phyloP scores from a whole-genome alignment of 2,113 vertebrate species.

The Eurystomus gularis region DNA sequence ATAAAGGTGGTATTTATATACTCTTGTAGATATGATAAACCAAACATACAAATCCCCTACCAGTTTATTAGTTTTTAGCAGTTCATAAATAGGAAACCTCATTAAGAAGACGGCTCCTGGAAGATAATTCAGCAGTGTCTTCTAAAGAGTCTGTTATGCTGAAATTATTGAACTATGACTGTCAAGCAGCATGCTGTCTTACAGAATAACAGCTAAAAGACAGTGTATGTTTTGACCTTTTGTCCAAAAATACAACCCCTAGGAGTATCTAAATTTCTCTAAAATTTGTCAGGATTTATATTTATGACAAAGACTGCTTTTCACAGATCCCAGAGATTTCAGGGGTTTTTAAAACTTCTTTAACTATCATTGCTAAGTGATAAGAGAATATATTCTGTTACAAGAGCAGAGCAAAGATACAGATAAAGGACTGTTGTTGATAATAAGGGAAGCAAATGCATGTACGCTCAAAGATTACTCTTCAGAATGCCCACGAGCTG shows the following conservation, averaged over 20 bases:
- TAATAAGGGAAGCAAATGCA: neutral
- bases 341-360: neutral
- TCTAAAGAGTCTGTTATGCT: neutral
- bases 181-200: neutral
- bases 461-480: neutral
- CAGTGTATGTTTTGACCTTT: neutral
- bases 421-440: neutral
- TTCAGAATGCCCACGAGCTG: neutral
- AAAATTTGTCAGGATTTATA: neutral
- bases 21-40: neutral
- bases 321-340: neutral
- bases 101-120: neutral
- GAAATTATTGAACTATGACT: neutral
- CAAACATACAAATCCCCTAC: slow-evolving; percentile 6
- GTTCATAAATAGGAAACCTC: slow-evolving; percentile 28
- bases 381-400: neutral
- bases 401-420: neutral
- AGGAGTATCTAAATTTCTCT: neutral
- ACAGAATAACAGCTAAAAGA: neutral
- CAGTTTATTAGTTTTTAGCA: slow-evolving; percentile 36
- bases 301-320: neutral
- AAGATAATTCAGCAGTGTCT: neutral
- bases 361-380: neutral
- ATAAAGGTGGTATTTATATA: slow-evolving; percentile 36
- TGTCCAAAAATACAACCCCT: neutral